These are phyloP conservation scores for Aporophyla lueneburgensis DNA, from an alignment of 2,888 invertebrate genomes.

Conservation along the genomic window DNA sequence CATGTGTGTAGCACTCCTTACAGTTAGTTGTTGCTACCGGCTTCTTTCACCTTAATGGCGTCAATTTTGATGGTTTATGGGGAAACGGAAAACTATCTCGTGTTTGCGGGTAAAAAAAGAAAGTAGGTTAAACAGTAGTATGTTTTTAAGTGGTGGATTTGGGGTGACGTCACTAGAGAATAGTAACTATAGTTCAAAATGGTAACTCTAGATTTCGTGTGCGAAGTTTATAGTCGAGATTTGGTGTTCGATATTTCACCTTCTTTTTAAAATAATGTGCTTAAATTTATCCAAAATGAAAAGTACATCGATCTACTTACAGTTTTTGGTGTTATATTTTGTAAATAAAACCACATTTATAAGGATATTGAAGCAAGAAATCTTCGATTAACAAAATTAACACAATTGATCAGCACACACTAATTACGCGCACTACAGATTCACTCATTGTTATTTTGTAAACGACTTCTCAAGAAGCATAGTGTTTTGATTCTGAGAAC, in stretches of 20 bases:
- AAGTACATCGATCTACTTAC: not conserved
- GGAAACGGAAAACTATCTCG: slow-evolving; percentile 23
- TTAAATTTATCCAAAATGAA: not conserved
- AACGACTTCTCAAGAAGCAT: not conserved
- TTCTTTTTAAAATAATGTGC: not conserved
- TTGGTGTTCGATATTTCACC: not conserved
- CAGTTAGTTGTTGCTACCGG: slow-evolving; percentile 12
- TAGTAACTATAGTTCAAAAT: not conserved
- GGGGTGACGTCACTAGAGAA: not conserved
- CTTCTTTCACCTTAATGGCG: slow-evolving; percentile 6
- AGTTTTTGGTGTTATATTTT: not conserved
- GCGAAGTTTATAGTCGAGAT: not conserved
- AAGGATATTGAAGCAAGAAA: not conserved
- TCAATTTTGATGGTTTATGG: slow-evolving; percentile 29
- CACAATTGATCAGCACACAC: not conserved
- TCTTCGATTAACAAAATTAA: not conserved
- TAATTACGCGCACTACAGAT: too few relatives aligned
- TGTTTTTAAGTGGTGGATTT: not conserved
- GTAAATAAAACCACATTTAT: not conserved
- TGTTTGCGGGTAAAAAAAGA: not conserved
- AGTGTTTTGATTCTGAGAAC: not conserved
- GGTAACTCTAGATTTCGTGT: not conserved
- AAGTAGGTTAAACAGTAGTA: not conserved
- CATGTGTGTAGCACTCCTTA: not conserved
- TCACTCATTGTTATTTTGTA: too few relatives aligned